These are phyloP conservation scores for Aporophyla lueneburgensis DNA, from an alignment of 2,888 invertebrate genomes.

Conservation along the genomic window DNA sequence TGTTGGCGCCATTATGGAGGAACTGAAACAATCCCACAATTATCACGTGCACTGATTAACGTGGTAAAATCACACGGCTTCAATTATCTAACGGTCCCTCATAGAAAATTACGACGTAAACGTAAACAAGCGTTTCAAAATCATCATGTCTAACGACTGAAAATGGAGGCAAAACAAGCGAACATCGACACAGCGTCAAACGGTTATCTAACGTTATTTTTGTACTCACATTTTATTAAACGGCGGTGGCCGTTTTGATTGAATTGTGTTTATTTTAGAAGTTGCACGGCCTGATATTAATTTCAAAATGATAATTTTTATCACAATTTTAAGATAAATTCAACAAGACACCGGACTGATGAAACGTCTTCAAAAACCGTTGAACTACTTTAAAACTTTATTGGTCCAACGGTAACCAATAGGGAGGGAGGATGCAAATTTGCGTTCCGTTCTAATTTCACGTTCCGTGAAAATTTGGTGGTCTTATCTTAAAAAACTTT, in stretches of 20 bases:
- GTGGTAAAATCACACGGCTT: conserved; percentile 59
- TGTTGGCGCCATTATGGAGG: conserved; percentile 91
- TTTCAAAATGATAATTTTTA: conserved; percentile 74
- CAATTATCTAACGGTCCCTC: conserved; percentile 39
- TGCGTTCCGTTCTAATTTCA: conserved; percentile 69
- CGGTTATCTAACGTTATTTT: conserved; percentile 70
- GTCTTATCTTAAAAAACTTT: background rate
- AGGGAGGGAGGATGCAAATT: conserved; percentile 58
- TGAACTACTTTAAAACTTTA: conserved; percentile 81
- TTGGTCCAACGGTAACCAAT: conserved; percentile 78
- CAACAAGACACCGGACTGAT: conserved; percentile 84
- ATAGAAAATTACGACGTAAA: conserved; percentile 60
- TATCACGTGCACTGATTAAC: conserved; percentile 77
- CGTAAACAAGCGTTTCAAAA: conserved; percentile 81
- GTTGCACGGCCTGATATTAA: conserved; percentile 73
- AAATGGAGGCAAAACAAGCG: conserved; percentile 90
- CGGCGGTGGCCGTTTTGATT: conserved; percentile 82
- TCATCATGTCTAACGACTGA: conserved; percentile 81
- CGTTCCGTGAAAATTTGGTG: background rate
- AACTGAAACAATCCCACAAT: conserved; percentile 77
- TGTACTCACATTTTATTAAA: conserved; percentile 81
- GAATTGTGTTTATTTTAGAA: conserved; percentile 73
- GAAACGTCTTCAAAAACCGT: conserved; percentile 88
- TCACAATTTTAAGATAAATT: conserved; percentile 78
- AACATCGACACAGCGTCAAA: conserved; percentile 83